A percentile compares a stretch with the other conserved stretches of the same genome.
Conservation (phyloP, 2,797 vertebrate species). For the Uromys caudimaculatus region DNA sequence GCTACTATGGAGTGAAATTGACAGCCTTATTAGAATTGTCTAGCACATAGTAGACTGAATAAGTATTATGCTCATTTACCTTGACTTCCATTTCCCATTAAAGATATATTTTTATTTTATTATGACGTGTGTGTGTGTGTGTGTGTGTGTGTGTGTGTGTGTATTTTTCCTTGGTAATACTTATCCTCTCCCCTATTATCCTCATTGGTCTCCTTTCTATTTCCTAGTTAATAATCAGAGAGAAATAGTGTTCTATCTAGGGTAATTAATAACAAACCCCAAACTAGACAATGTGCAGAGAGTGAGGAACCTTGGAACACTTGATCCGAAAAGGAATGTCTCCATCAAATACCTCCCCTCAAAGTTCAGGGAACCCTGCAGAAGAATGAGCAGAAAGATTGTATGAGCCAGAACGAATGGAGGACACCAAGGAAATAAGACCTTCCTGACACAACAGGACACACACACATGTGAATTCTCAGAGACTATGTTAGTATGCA, state of each 20-base stretch:
- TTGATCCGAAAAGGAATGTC: background rate
- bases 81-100: background rate
- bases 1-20: background rate
- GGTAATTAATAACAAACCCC: background rate
- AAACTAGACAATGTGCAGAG: background rate
- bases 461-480: background rate
- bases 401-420: background rate
- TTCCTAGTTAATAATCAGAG: slow-evolving; percentile 39
- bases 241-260: slow-evolving; percentile 51
- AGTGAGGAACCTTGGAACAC: background rate
- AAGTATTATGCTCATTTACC: background rate
- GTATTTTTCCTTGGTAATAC: background rate
- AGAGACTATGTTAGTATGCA: background rate
- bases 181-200: background rate
- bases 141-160: background rate
- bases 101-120: slow-evolving; percentile 15
- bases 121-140: background rate
- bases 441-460: too few relatives aligned
- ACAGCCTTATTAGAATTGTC: background rate
- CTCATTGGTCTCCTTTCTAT: background rate
- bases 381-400: background rate
- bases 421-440: background rate
- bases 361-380: background rate
- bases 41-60: background rate
- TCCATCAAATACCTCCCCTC: background rate